Evolutionary conservation across 2,797 vertebrate species (phyloP), one percentile per base, ranked within the genome.

Genomic region (Todus mexicanus): DNA sequence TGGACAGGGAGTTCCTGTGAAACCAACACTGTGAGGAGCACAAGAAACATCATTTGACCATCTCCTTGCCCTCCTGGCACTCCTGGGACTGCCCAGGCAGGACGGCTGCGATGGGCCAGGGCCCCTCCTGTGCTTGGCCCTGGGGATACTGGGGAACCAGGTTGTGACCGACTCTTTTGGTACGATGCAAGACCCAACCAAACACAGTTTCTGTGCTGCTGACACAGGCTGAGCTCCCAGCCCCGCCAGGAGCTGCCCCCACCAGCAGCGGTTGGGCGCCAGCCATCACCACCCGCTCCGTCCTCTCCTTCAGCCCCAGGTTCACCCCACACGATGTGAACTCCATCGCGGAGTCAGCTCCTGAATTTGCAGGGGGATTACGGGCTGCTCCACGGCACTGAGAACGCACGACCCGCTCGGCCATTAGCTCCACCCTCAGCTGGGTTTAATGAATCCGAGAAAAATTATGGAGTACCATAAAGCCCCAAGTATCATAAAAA

Each of bases 391-490:
- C 17, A 0, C 13, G 89, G 77, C 50, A 4, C 78, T 47, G 79
- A 59, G 63, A 61, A 56, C 8, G 61, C 6, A 2, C 53, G 73
- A 80, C 56, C 94, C 90, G 86, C 82, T 93, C 50, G 27, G 16
- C 90, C 93, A 70, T 92, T 86, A 93, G 94, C 96, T 95, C 97
- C 96, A 92, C 97, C 97, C 94, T 95, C 85, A 83, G 27, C 4
- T 16, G 93, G 90, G 66, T 97, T 97, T 97, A 97, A 97, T 95
- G 93, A 98, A 97, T 97, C 97, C 38, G 71, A 93, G 95, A 68
- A 92, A 96, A 97, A 97, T 97, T 96, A 98, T 96, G 74, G 97
- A 98, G 97, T 97, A 57, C 93, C 95, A 97, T 97, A 98, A 98
- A 98, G 97, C 92, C 94, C 77, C 97, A 93, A 95, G 97, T 95